Base-by-base conservation (phyloP, 2,888 invertebrate species). In the Biston betularia region DNA sequence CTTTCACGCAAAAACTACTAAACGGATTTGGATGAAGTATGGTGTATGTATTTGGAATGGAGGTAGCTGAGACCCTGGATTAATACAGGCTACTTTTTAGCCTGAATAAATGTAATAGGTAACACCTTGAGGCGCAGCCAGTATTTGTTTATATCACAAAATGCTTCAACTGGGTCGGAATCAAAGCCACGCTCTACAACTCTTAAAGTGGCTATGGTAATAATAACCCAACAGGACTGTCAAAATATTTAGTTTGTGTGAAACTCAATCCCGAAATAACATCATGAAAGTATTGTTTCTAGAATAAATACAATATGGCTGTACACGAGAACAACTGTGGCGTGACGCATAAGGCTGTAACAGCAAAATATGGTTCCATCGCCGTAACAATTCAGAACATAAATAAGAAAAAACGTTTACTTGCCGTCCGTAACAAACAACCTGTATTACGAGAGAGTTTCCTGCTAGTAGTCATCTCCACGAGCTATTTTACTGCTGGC, bases 341-440 rank as follows among this genome's bases (percentile, higher is more conserved):
- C 49, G 46, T 69, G 65, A 73, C 67, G 65, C 66, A 69, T 58
- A 68, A 45, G 15, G 49, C 49, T 56, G 62, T 64, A 59, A 54
- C 72, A 66, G 57, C 66, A 68, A 72, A 68, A 73, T 73, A 75
- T 75, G 59, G 67, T 64, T 65, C 70, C 63, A 73, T 65, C 61
- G 70, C 69, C 59, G 65, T 73, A 73, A 69, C 70, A 70, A 71
- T 73, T 71, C 69, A 38, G 48, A 48, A 53, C 53, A 59, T 72
- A 71, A 68, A 68, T 68, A 68, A 70, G 65, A 69, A 73, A 24
- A 68, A 72, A 70, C 75, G 75, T 73, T 76, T 75, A 64, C 63
- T 65, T 69, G 38, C 65, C 67, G 70, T 68, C 67, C 44, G 62
- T 72, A 83, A 82, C 77, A 79, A 79, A 80, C 77, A 76, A 76